Percentiles rank a stretch among this genome's conserved stretches.
These are phyloP conservation scores for Lissocephala sabroskyi DNA, from an alignment of 2,888 invertebrate species.

Conservation along the genomic window DNA sequence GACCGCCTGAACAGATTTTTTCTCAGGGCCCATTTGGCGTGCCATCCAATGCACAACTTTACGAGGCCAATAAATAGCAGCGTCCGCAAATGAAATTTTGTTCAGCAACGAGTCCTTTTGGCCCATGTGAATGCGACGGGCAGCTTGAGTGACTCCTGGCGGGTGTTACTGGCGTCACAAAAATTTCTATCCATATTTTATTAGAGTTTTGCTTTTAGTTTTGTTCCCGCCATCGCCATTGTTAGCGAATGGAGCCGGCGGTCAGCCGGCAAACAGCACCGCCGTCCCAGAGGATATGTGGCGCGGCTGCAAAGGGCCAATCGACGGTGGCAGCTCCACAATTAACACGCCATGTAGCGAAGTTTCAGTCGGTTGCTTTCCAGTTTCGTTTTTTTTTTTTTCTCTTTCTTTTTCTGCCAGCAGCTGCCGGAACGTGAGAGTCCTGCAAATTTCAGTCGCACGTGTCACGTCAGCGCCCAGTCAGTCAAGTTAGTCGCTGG, in stretches of 20 bases:
- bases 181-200: constrained; percentile 44
- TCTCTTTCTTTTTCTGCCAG: constrained; percentile 26
- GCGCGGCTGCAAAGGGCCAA: constrained; percentile 21
- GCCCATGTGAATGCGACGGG: background rate
- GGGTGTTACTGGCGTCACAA: too few species aligned
- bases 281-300: background rate
- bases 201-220: constrained; percentile 22
- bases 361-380: background rate
- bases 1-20: too few species aligned
- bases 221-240: background rate
- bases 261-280: background rate
- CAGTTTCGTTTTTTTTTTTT: too few species aligned
- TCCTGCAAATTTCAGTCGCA: constrained; percentile 35
- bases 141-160: background rate
- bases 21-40: background rate
- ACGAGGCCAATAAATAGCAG: constrained; percentile 37
- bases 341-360: constrained; percentile 33
- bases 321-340: constrained; percentile 37
- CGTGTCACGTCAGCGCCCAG: constrained; percentile 32
- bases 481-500: constrained; percentile 31
- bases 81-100: constrained; percentile 41
- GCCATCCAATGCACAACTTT: constrained; percentile 37
- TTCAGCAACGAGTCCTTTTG: constrained; percentile 4
- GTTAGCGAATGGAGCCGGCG: too few species aligned
- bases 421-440: constrained; percentile 38